Evolutionary conservation across 2,888 invertebrate genomes (phyloP).

Genomic region (Drosophila bunnanda): DNA sequence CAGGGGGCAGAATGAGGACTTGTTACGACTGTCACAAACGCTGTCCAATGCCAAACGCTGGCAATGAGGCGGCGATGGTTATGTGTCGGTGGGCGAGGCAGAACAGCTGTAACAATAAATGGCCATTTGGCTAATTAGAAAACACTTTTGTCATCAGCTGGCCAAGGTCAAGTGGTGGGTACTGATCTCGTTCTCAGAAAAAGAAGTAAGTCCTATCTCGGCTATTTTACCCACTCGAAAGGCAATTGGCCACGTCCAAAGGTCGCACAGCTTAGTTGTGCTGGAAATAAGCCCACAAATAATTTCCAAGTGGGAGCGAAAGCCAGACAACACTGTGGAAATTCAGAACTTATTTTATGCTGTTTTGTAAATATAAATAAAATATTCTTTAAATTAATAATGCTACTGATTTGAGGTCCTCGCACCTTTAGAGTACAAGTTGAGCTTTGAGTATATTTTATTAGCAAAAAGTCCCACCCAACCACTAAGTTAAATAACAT

Average conservation of each 20-base stretch:
- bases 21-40: slow-evolving; percentile 46
- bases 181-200: slow-evolving; percentile 23
- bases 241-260: slow-evolving; percentile 11
- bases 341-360: neutral
- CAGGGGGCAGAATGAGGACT: slow-evolving; percentile 32
- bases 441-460: neutral
- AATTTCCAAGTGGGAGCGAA: neutral
- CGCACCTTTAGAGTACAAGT: neutral
- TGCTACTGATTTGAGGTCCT: neutral
- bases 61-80: slow-evolving; percentile 27
- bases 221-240: neutral
- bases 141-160: slow-evolving; percentile 27
- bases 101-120: slow-evolving; percentile 44
- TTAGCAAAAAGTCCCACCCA: neutral
- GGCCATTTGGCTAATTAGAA: slow-evolving; percentile 72
- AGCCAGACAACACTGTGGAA: neutral
- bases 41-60: slow-evolving; percentile 61
- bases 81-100: neutral
- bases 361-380: neutral
- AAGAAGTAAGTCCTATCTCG: neutral
- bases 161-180: slow-evolving; percentile 34
- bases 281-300: neutral
- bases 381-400: neutral
- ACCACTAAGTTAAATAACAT: neutral
- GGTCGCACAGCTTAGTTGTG: slow-evolving; percentile 14